These are phyloP conservation scores for Erythrolamprus reginae DNA, from an alignment of 2,113 vertebrate species.

Conservation along the genomic window DNA sequence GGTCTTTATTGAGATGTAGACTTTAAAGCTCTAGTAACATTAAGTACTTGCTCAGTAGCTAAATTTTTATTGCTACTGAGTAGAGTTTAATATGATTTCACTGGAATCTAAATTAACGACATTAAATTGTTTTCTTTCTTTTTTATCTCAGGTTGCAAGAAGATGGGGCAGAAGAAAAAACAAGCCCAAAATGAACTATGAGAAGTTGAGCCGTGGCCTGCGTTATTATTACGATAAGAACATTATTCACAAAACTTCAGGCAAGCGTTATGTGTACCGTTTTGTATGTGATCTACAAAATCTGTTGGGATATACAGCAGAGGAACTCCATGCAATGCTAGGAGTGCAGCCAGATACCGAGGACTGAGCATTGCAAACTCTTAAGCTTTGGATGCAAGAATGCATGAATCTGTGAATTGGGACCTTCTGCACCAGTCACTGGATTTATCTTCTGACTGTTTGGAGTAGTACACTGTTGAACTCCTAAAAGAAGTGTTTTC, in stretches of 20 bases:
- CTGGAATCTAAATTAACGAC: background rate
- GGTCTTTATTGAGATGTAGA: background rate
- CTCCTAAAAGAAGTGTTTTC: no score
- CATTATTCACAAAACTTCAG: constrained; percentile 88
- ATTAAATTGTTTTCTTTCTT: background rate
- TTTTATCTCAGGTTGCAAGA: constrained; percentile 74
- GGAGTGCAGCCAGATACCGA: constrained; percentile 84
- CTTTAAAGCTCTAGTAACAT: background rate
- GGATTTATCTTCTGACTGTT: constrained; percentile 17
- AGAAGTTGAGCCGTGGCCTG: constrained; percentile 85
- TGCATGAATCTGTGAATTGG: constrained; percentile 15
- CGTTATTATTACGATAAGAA: constrained; percentile 92
- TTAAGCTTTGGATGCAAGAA: background rate
- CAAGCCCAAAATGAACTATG: constrained; percentile 93
- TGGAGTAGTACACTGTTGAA: constrained; percentile 27
- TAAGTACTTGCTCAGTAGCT: background rate
- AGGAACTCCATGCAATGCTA: constrained; percentile 84
- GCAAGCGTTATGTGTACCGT: constrained; percentile 88
- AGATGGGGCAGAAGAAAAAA: constrained; percentile 88
- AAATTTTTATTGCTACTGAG: background rate
- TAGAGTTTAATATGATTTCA: background rate
- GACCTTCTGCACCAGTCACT: constrained; percentile 5
- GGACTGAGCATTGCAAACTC: constrained; percentile 65
- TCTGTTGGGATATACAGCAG: constrained; percentile 79
- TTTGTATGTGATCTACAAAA: constrained; percentile 88